These are phyloP conservation scores for Platygyra sinensis DNA, from an alignment of 64 coral and sea anemone genomes.

Conservation along the genomic window DNA sequence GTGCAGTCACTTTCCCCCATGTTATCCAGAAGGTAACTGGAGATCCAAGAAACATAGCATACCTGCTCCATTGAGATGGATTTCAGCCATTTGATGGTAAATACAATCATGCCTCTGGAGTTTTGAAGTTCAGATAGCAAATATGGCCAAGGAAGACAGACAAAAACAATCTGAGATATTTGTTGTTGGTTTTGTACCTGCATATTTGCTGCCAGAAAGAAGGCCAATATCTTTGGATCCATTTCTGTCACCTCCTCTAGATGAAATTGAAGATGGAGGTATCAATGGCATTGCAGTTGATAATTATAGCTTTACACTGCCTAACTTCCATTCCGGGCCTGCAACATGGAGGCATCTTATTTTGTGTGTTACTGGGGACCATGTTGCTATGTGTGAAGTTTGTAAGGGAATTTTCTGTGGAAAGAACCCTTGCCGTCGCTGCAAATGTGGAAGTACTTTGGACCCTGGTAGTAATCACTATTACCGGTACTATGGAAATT, in stretches of 20 bases:
- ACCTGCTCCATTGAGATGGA: constrained; percentile 59
- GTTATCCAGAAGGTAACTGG: neutral
- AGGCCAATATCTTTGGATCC: constrained; percentile 49
- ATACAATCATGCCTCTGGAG: constrained; percentile 63
- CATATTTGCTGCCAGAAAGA: constrained; percentile 48
- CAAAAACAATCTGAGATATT: constrained; percentile 44
- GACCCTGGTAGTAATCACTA: constrained; percentile 20
- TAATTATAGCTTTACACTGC: constrained; percentile 37
- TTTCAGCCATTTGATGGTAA: constrained; percentile 66
- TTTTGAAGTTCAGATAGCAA: constrained; percentile 59
- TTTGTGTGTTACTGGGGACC: constrained; percentile 49
- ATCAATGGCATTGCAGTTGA: constrained; percentile 53
- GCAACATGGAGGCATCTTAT: constrained; percentile 33
- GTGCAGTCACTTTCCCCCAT: neutral
- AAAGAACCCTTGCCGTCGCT: constrained; percentile 51
- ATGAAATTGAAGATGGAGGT: constrained; percentile 50
- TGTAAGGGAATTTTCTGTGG: constrained; percentile 61
- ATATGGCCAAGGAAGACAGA: constrained; percentile 53
- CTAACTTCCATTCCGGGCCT: constrained; percentile 26
- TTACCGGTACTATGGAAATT: constrained; percentile 63
- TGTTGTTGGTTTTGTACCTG: constrained; percentile 59
- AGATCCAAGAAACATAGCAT: constrained; percentile 55
- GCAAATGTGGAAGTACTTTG: constrained; percentile 53
- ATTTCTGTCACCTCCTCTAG: constrained; percentile 31
- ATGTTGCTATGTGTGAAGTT: constrained; percentile 55